Base-by-base conservation (phyloP, 2,113 vertebrate genomes). In the Passer domesticus region DNA sequence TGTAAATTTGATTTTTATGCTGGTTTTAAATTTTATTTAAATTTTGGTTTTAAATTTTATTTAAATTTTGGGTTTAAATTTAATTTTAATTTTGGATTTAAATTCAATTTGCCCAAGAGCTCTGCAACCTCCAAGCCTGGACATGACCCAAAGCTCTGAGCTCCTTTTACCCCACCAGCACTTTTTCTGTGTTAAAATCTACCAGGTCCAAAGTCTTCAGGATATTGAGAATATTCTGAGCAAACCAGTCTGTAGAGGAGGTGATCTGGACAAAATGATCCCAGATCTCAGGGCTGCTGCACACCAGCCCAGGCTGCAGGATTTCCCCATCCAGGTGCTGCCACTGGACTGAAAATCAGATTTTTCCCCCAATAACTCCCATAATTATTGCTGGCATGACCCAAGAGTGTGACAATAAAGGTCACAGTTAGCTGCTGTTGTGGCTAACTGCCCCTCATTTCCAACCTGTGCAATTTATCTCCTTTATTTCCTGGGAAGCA, bases 341-440 rank as follows among this genome's bases (percentile, higher is more conserved):
- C 59, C 27, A 15, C 30, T 2, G 9, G 1, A 7, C 0, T 59
- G 56, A 82, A 75, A 83, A 63, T 25, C 7, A 6, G 53, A 50
- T 1, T 82, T 83, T 10, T 19, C 0, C 4, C 52, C 90, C 62
- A 49, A 3, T 8, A 58, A 53, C 1, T 43, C 56, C 56, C 5
- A 1, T 41, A 33, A 62, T 31, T 50, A 16, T 25, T 35, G 39
- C 82, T 44, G 3, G 16, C 1, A 2, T 10, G n/a, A 31, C 0
- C 2, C 7, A 5, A 7, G 5, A 0, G 39, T 22, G 81, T 11
- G 49, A 17, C 30, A 37, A 37, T 56, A 1, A 1, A 20, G 18
- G 27, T 25, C 46, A 9, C 27, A 24, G 28, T 1, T 8, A 21
- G 56, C n/a, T 2, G 1, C 5, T 39, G 33, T 15, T 14, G 60